These are phyloP conservation scores for Coelopa pilipes DNA, from an alignment of 2,888 invertebrate species.

Conservation along the genomic window DNA sequence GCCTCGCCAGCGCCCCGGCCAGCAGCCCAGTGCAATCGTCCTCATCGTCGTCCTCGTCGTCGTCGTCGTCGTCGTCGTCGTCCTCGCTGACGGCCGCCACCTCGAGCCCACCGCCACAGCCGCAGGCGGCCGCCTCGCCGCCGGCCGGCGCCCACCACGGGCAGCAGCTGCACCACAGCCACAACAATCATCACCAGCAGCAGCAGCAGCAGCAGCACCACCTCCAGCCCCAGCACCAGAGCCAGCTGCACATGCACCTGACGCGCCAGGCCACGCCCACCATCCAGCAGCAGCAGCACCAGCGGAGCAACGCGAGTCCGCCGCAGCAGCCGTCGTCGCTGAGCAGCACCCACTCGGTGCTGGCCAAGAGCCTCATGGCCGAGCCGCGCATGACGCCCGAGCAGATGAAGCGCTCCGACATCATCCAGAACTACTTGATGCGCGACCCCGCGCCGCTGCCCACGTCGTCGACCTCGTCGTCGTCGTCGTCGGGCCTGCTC, in stretches of 20 bases:
- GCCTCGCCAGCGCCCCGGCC: slow-evolving; percentile 49
- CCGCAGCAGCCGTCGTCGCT: slow-evolving; percentile 70
- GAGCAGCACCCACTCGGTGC: slow-evolving; percentile 88
- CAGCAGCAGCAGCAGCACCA: slow-evolving; percentile 32
- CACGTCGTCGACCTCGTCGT: slow-evolving; percentile 43
- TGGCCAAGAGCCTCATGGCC: slow-evolving; percentile 90
- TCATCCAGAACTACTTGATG: slow-evolving; percentile 93
- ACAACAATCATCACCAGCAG: slow-evolving; percentile 27
- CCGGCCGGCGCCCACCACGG: slow-evolving; percentile 47
- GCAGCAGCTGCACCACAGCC: slow-evolving; percentile 11
- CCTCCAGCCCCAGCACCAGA: slow-evolving; percentile 57
- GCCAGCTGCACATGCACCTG: slow-evolving; percentile 69
- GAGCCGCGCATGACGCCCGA: slow-evolving; percentile 94
- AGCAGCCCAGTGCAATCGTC: slow-evolving; percentile 48
- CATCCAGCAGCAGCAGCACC: slow-evolving; percentile 51
- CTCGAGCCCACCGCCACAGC: slow-evolving; percentile 39
- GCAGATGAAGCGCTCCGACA: slow-evolving; percentile 90
- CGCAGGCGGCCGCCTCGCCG: slow-evolving; percentile 42
- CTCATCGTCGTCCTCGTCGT: slow-evolving; percentile 33
- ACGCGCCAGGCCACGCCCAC: slow-evolving; percentile 68
- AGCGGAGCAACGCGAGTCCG: slow-evolving; percentile 42
- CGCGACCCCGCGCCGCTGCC: slow-evolving; percentile 69
- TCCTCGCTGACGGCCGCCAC: no score
- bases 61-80: no score
- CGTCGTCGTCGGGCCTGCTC: slow-evolving; percentile 47